phyloP scores from a whole-genome alignment of 2,113 vertebrate species.

The Pontoporia blainvillei region DNA sequence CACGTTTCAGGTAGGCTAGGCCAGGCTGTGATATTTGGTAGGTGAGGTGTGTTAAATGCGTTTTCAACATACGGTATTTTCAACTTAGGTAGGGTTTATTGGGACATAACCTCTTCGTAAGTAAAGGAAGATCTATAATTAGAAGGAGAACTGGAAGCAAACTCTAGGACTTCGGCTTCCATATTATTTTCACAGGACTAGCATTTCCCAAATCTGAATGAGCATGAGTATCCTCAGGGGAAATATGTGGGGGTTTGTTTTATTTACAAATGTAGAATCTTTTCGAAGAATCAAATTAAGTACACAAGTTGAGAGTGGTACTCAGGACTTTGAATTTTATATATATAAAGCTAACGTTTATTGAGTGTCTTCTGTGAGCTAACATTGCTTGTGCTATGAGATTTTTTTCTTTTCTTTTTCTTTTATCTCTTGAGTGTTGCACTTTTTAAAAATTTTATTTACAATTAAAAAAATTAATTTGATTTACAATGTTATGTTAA shows the following conservation, averaged over 20 bases:
- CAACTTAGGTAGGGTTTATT: background rate
- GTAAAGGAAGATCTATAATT: background rate
- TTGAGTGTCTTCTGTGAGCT: background rate
- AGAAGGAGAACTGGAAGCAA: background rate
- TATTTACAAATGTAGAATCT: background rate
- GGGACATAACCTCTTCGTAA: background rate
- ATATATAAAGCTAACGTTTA: background rate
- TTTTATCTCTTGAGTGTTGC: background rate
- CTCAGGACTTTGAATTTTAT: background rate
- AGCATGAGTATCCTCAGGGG: background rate
- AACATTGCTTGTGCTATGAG: background rate
- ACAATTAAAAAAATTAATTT: background rate
- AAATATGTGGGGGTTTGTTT: background rate
- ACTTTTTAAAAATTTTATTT: background rate
- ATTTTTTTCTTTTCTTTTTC: background rate
- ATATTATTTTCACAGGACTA: background rate
- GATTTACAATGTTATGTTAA: background rate
- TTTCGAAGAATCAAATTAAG: background rate
- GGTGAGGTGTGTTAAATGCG: background rate
- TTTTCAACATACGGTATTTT: background rate
- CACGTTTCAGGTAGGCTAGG: background rate
- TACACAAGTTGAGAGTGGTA: background rate
- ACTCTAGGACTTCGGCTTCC: background rate
- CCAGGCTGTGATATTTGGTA: background rate
- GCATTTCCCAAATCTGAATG: background rate